Base-by-base conservation (phyloP, 2,888 invertebrate genomes). In the Eustalomyia histrio region DNA sequence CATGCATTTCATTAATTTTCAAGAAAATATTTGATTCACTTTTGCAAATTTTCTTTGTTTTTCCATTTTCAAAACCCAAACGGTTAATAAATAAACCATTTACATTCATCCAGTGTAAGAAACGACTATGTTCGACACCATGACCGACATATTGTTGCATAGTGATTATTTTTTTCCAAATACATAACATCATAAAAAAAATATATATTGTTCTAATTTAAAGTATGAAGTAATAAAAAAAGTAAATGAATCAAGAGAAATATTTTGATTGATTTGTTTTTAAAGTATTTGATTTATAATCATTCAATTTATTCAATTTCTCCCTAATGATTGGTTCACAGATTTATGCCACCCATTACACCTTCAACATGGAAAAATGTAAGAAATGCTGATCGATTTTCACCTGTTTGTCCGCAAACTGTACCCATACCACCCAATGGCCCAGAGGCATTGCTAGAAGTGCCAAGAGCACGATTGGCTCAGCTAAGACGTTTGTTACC, bases 291-390 rank as follows among this genome's bases (percentile, higher is more conserved):
- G 4, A 61, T 61, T 61, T 53, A n/a, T 17, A 24, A 60, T 1
- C n/a, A 65, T 43, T 52, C 1, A 17, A 47, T 60, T 35, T n/a
- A 16, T 35, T n/a, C n/a, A n/a, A n/a, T n/a, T n/a, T 39, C 50
- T 53, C 9, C 10, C 10, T 4, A 29, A 29, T 29, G 29, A 6
- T 69, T 72, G 14, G 17, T 74, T 67, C 61, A 14, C 88, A 95
- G 95, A 89, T 98, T 97, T 91, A 97, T 97, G 97, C 97, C 97
- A 82, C 97, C 98, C 84, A 97, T 97, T 89, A 96, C 96, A 76
- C 97, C 97, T 80, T 95, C 96, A 84, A 94, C 95, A 91, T 97
- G 97, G 97, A 94, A 94, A 80, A 94, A 94, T 87, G 94, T 94
- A 85, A 94, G 95, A 76, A 91, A 94, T 88, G 96, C 96, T 84